Base-by-base conservation (phyloP, 1,140 invertebrate species). In the Macrobrachium rosenbergii region DNA sequence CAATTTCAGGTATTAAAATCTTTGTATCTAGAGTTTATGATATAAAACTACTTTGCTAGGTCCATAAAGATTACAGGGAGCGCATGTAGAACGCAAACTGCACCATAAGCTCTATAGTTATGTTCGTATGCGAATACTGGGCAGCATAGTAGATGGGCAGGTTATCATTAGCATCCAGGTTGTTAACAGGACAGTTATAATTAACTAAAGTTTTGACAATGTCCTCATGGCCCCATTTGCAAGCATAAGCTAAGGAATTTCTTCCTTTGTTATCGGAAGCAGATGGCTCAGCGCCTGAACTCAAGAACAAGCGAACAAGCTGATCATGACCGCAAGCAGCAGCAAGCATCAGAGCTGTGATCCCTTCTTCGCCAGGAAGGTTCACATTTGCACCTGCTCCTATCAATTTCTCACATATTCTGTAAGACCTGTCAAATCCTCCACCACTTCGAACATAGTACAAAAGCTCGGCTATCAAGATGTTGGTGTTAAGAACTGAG, bases 91-190 rank as follows among this genome's bases (percentile, higher is more conserved):
- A 89, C 12, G 89, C 89, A 21, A 89, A 86, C 19, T 88, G 78
- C 8, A 89, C 62, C 82, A 89, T 88, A n/a, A 89, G 86, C 11
- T 52, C 72, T 37, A 89, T 19, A n/a, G 88, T 69, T 37, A 89
- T 87, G 63, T 79, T 52, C 59, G 37, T 73, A 75, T 89, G 75
- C 19, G 72, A 63, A 81, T 73, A 79, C 7, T 81, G 78, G 19
- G 86, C 89, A 23, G 89, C 89, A 58, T 89, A 89, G 69, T 77
- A 89, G 69, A 89, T 88, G 8, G 89, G 87, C 23, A 89, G 64
- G 45, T 88, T 88, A 67, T 76, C 23, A 69, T 82, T 59, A 16
- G 19, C 19, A 69, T 89, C 89, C 8, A 81, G 45, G 23, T 79
- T 77, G 69, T 89, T 89, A 21, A 82, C 67, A 11, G 72, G 75